Evolutionary conservation across 2,888 invertebrate species (phyloP), one percentile per base, ranked within the genome.

Genomic region (Drosophila prolongata): DNA sequence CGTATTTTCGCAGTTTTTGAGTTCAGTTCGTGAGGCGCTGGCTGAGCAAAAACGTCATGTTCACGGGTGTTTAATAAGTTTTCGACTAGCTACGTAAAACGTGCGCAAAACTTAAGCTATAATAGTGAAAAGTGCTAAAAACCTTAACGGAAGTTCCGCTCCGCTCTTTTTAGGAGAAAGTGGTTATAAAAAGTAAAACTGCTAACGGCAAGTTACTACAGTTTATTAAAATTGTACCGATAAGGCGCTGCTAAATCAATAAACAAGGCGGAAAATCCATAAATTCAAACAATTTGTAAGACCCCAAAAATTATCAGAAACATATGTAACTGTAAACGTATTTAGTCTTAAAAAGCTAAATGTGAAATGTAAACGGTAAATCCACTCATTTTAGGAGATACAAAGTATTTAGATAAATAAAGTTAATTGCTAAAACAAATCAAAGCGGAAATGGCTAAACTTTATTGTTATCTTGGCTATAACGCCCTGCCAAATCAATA

Each of bases 21-120:
- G 79, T 40, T 89, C 83, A 90, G 90, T 90, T 82, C 79, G 85
- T 80, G 77, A 89, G 85, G 87, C 89, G 84, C 83, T 84, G 79
- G 80, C 87, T 78, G 74, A 79, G 79, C 77, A 74, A 80, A 74
- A 77, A 81, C 86, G 82, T 77, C 78, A 75, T 80, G 70, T 71
- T 46, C 52, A 61, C 59, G 58, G 59, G 54, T 68, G 56, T 14
- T 54, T 19, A 35, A 24, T 13, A 19, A 34, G 11, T 34, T 34
- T 27, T 43, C n/a, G 14, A 16, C 11, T n/a, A 14, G 30, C 61
- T 49, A 61, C 59, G 56, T 50, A 42, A 65, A 70, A 52, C 50
- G 70, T 56, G 70, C 62, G 71, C 50, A 67, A 47, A 34, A 62
- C 61, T 59, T 10, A 9, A 58, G 46, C n/a, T 24, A 14, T 35